Evolutionary conservation across 2,797 vertebrate genomes (phyloP).

Genomic region (Cetoscarus ocellatus): DNA sequence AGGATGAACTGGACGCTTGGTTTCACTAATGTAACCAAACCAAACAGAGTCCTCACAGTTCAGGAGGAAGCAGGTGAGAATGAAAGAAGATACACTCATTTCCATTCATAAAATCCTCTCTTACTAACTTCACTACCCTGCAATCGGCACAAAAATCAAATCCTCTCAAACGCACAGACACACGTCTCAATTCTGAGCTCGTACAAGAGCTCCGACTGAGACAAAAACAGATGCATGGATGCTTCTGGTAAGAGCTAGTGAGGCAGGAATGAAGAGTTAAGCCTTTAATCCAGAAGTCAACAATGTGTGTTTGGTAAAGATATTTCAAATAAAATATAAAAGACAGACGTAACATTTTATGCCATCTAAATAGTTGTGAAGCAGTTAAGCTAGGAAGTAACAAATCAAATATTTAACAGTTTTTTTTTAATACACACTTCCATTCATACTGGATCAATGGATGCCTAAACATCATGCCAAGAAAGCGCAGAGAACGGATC

Average conservation of each 20-base stretch:
- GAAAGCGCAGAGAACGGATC: slow-evolving; percentile 77
- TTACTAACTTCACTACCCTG: slow-evolving; percentile 52
- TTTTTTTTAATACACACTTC: slow-evolving; percentile 55
- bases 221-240: slow-evolving; percentile 39
- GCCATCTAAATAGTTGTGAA: slow-evolving; percentile 73
- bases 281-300: slow-evolving; percentile 64
- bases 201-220: slow-evolving; percentile 41
- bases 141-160: slow-evolving; percentile 63
- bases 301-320: slow-evolving; percentile 61
- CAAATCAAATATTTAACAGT: slow-evolving; percentile 71
- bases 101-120: slow-evolving; percentile 35
- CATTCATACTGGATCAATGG: slow-evolving; percentile 70
- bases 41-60: slow-evolving; percentile 49
- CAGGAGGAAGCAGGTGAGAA: slow-evolving; percentile 31
- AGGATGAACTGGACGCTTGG: slow-evolving; percentile 38
- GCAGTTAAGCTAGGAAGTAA: slow-evolving; percentile 73
- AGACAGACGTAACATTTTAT: slow-evolving; percentile 52
- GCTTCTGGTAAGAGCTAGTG: slow-evolving; percentile 62
- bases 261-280: slow-evolving; percentile 72
- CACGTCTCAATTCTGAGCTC: slow-evolving; percentile 33
- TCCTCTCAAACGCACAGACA: slow-evolving; percentile 74
- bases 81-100: slow-evolving; percentile 47
- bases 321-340: slow-evolving; percentile 23
- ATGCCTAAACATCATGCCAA: slow-evolving; percentile 69
- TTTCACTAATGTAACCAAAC: slow-evolving; percentile 51